A percentile compares a stretch with the other conserved stretches of the same genome.
Conservation (phyloP, 2,113 vertebrate species). For the Ceratotherium simum region DNA sequence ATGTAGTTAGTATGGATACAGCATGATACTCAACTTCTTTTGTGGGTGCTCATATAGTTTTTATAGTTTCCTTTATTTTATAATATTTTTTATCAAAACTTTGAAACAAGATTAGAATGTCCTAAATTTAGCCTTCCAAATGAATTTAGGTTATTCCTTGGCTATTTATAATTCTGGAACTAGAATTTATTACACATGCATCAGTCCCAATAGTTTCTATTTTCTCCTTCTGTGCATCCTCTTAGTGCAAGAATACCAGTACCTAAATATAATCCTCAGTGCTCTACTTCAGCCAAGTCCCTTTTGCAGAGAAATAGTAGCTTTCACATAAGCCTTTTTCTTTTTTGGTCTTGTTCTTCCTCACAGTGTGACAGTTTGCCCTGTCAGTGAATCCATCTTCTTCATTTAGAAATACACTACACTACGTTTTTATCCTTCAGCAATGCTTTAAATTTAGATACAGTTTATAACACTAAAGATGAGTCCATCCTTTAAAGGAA, state of each 20-base stretch:
- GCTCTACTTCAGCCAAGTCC: conserved; percentile 33
- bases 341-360: background rate
- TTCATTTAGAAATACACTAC: background rate
- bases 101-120: background rate
- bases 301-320: conserved; percentile 17
- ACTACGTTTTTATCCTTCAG: background rate
- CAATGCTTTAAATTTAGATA: background rate
- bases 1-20: background rate
- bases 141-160: background rate
- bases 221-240: conserved; percentile 4
- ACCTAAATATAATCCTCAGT: conserved; percentile 55
- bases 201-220: background rate
- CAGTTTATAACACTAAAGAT: background rate
- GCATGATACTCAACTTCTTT: background rate
- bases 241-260: background rate
- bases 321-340: background rate
- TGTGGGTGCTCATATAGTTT: background rate
- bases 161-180: conserved; percentile 33
- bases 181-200: conserved; percentile 26
- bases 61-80: background rate
- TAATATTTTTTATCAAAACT: background rate
- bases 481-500: background rate
- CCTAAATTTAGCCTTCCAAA: background rate
- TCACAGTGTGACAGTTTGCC: background rate
- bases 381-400: background rate